Percentiles rank a stretch among this genome's conserved stretches.
phyloP scores from a whole-genome alignment of 2,888 invertebrate species.

The Acanthopleura granulata region DNA sequence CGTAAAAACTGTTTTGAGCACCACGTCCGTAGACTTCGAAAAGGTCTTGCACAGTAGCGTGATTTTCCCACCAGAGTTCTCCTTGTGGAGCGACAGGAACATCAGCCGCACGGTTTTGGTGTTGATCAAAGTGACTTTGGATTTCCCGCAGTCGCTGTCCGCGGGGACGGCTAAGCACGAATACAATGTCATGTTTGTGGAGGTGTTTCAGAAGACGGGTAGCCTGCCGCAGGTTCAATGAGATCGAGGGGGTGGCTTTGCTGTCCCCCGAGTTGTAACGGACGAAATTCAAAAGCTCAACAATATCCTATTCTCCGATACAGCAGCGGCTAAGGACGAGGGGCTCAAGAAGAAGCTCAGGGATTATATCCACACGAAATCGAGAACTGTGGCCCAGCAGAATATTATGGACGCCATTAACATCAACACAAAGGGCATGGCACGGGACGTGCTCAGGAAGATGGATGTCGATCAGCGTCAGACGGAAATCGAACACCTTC shows the following conservation, averaged over 20 bases:
- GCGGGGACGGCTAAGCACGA: not conserved
- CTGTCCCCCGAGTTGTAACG: not conserved
- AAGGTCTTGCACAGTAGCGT: not conserved
- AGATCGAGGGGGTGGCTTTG: not conserved
- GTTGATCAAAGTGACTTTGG: not conserved
- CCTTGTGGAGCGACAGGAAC: not conserved
- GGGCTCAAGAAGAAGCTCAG: not conserved
- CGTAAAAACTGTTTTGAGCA: not conserved
- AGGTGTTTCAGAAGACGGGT: not conserved
- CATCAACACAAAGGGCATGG: not conserved
- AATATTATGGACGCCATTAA: not conserved
- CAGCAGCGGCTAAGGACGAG: not conserved
- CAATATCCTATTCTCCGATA: not conserved
- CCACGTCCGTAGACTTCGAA: not conserved
- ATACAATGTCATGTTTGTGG: conserved; percentile 1
- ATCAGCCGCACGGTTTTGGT: not conserved
- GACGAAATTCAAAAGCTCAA: conserved; percentile 1
- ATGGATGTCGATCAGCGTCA: not conserved
- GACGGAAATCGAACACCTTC: not conserved
- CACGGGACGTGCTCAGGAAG: not conserved
- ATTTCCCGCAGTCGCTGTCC: not conserved
- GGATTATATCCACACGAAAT: not conserved
- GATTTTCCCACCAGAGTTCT: not conserved
- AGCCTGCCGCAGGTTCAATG: not conserved
- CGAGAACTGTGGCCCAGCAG: not conserved